phyloP scores from a whole-genome alignment of 2,797 vertebrate genomes.

The Natrix natrix region DNA sequence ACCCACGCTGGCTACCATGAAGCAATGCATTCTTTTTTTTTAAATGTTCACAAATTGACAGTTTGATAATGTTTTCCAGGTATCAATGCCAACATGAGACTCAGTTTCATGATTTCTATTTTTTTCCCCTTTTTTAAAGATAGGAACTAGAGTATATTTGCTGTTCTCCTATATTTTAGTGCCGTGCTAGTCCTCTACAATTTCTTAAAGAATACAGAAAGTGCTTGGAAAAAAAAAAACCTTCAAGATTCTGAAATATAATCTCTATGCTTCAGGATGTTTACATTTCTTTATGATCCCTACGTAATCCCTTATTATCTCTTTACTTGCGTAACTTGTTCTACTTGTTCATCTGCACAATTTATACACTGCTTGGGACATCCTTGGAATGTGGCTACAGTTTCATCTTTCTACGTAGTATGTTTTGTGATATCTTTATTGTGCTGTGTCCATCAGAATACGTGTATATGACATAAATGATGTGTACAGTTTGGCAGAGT shows the following conservation, averaged over 20 bases:
- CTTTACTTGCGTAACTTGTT: neutral
- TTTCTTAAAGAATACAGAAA: neutral
- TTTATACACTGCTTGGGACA: neutral
- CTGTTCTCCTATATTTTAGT: neutral
- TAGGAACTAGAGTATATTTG: neutral
- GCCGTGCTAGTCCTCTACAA: neutral
- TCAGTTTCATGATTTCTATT: neutral
- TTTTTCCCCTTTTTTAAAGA: neutral
- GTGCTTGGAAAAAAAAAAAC: neutral
- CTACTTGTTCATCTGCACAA: neutral
- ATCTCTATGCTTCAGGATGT: neutral
- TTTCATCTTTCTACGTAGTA: neutral
- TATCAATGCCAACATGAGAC: neutral
- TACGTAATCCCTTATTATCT: neutral
- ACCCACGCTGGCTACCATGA: neutral
- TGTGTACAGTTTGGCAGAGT: fast-evolving
- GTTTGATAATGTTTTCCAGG: neutral
- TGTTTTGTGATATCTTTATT: neutral
- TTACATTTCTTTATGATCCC: neutral
- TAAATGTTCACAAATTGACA: neutral
- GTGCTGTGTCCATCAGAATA: neutral
- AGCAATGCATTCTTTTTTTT: neutral
- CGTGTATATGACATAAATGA: fast-evolving
- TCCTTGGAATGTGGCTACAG: neutral
- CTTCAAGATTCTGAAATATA: neutral